Percentiles rank a stretch among this genome's conserved stretches.
phyloP scores from a whole-genome alignment of 2,113 vertebrate species.

The Mobula birostris region DNA sequence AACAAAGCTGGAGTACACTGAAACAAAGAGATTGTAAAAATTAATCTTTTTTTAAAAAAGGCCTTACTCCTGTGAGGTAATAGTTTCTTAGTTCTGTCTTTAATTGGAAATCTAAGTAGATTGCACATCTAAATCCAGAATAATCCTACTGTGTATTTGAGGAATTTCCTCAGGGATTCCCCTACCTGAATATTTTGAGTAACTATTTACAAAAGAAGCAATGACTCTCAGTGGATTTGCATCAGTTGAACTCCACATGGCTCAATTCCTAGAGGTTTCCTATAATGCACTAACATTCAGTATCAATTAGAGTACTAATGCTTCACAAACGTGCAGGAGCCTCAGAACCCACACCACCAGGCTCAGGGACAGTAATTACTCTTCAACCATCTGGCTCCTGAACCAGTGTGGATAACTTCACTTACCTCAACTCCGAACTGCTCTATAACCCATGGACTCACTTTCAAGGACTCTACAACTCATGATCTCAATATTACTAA shows the following conservation, averaged over 20 bases:
- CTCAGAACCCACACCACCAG: too few species aligned
- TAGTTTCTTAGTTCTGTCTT: neutral
- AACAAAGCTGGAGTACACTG: neutral
- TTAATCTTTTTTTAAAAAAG: neutral
- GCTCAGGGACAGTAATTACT: too few species aligned
- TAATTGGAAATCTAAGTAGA: neutral
- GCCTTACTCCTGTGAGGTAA: neutral
- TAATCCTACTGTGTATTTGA: neutral
- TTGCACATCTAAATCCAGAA: neutral
- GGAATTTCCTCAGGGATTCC: neutral
- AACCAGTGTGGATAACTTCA: too few species aligned
- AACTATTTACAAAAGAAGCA: neutral
- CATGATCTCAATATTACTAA: too few species aligned
- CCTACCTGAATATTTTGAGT: neutral
- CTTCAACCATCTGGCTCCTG: too few species aligned
- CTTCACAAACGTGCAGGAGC: neutral
- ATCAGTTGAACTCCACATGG: neutral
- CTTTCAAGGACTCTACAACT: too few species aligned
- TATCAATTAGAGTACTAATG: neutral
- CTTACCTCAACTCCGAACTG: too few species aligned
- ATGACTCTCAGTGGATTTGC: neutral
- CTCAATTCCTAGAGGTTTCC: neutral
- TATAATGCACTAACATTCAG: slow-evolving; percentile 18
- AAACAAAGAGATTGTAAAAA: neutral
- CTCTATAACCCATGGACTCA: too few species aligned